phyloP scores from a whole-genome alignment of 2,797 vertebrate species.

The Coccyzus lansbergi region DNA sequence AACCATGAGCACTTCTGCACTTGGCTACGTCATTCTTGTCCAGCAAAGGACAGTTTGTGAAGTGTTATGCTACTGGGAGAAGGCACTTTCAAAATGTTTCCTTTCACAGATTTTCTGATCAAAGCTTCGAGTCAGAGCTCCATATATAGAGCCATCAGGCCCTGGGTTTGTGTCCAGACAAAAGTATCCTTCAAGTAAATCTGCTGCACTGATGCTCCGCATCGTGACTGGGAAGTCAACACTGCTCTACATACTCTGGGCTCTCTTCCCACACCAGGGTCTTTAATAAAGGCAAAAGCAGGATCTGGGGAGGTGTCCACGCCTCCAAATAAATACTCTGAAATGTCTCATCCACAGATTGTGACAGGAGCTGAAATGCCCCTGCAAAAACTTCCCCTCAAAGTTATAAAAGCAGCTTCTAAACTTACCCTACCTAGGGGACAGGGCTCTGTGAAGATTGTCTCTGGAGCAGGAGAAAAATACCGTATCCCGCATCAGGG shows the following conservation, averaged over 20 bases:
- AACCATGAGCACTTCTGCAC: slow-evolving; percentile 49
- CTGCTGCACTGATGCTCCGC: neutral
- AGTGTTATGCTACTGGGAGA: slow-evolving; percentile 13
- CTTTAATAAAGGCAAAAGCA: neutral
- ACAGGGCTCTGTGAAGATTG: neutral
- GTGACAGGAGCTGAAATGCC: neutral
- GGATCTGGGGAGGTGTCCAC: neutral
- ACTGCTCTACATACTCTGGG: neutral
- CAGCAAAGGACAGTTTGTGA: slow-evolving; percentile 23
- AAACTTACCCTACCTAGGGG: neutral
- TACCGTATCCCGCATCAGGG: neutral
- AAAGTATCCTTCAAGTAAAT: neutral
- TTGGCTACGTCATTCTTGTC: slow-evolving; percentile 21
- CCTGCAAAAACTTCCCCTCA: neutral
- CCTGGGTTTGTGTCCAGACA: neutral
- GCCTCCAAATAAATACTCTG: neutral
- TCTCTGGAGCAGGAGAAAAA: neutral
- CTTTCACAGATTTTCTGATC: neutral
- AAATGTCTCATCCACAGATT: neutral
- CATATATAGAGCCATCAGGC: neutral
- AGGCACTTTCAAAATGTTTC: slow-evolving; percentile 1
- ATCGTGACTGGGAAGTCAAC: neutral
- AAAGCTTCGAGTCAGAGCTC: neutral
- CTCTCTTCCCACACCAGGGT: neutral
- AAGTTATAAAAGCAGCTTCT: neutral